These are phyloP conservation scores for Notolabrus celidotus DNA, from an alignment of 2,797 vertebrate species.

Conservation along the genomic window DNA sequence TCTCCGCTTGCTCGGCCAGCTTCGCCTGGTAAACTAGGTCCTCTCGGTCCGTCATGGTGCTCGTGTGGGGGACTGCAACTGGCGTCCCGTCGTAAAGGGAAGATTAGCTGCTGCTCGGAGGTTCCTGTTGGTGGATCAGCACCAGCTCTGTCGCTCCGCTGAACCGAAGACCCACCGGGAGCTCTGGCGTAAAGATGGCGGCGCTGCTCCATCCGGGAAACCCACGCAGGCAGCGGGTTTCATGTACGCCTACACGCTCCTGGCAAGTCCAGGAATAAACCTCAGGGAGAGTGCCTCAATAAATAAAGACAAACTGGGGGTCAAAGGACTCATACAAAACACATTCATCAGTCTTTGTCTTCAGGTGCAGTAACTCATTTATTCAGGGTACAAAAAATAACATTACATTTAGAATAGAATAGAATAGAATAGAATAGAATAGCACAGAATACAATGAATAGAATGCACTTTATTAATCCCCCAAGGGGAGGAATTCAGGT, in stretches of 20 bases:
- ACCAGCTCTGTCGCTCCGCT: conserved; percentile 79
- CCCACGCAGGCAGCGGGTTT: conserved; percentile 50
- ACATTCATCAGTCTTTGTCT: no score
- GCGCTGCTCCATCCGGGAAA: conserved; percentile 80
- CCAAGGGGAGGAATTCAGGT: no score
- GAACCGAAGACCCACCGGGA: conserved; percentile 77
- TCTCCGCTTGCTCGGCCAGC: conserved; percentile 95
- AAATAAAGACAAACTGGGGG: accelerated
- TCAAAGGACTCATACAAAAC: no score
- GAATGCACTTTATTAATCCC: no score
- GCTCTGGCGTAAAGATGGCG: conserved; percentile 85
- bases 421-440: no score
- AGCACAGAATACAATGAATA: no score
- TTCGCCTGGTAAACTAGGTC: conserved; percentile 95
- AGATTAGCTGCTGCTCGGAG: conserved; percentile 70
- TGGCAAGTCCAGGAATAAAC: conserved; percentile 13
- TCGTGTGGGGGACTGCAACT: conserved; percentile 72
- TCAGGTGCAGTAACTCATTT: no score
- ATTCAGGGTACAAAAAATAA: no score
- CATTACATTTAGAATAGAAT: no score
- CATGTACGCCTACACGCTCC: conserved; percentile 32
- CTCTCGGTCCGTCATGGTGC: conserved; percentile 93
- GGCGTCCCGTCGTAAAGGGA: conserved; percentile 82
- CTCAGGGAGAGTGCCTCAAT: neutral
- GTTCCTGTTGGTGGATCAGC: conserved; percentile 72